Evolutionary conservation across 2,113 vertebrate species (phyloP).

Genomic region (Acinonyx jubatus): DNA sequence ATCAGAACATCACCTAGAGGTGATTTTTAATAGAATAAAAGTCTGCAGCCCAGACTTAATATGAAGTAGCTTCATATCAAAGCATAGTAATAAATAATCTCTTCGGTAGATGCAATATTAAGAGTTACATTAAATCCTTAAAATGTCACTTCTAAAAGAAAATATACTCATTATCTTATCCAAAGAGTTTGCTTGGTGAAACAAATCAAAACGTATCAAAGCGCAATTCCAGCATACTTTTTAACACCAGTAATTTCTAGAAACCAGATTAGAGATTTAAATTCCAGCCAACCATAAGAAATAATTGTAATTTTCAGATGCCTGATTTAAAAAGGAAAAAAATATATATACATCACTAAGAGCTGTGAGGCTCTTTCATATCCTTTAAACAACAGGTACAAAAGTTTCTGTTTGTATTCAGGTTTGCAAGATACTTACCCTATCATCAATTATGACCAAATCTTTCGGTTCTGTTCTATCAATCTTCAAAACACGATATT

Average conservation of each 20-base stretch:
- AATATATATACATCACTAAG: not conserved
- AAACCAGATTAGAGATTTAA: conserved; percentile 45
- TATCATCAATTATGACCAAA: conserved; percentile 96
- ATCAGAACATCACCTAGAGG: not conserved
- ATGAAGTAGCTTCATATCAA: not conserved
- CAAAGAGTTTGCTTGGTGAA: conserved; percentile 3
- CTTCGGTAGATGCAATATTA: not conserved
- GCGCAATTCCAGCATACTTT: not conserved
- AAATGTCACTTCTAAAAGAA: conserved; percentile 33
- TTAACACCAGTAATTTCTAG: conserved; percentile 27
- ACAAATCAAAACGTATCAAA: conserved; percentile 6
- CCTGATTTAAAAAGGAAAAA: not conserved
- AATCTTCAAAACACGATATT: conserved; percentile 96
- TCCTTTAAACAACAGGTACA: not conserved
- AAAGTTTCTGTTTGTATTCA: not conserved
- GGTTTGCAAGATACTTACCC: conserved; percentile 85
- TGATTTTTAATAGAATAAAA: not conserved
- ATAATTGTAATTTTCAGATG: not conserved
- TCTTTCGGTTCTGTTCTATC: conserved; percentile 97
- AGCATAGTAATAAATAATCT: not conserved
- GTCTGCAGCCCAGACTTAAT: not conserved
- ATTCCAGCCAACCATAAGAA: conserved; percentile 38
- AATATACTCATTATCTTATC: not conserved
- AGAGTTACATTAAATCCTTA: not conserved
- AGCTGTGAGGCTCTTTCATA: not conserved